phyloP scores from a whole-genome alignment of 2,797 vertebrate species.

The Malurus leucopterus region DNA sequence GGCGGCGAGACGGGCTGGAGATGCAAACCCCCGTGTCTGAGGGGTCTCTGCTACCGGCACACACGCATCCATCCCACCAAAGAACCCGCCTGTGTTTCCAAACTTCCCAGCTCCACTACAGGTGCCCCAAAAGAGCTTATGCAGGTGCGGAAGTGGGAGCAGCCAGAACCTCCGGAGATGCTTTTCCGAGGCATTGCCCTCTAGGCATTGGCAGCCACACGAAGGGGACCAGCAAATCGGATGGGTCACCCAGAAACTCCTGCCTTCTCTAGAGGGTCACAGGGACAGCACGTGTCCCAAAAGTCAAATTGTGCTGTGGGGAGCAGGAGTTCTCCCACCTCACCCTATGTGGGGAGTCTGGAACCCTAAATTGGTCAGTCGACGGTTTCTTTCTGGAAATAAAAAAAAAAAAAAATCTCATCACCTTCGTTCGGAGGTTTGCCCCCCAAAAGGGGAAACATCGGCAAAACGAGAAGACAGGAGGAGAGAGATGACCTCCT shows the following conservation, averaged over 20 bases:
- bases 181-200: not conserved
- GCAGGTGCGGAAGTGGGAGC: not conserved
- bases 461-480: not conserved
- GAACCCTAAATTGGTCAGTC: not conserved
- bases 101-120: not conserved
- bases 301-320: not conserved
- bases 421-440: not conserved
- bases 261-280: not conserved
- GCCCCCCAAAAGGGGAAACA: not conserved
- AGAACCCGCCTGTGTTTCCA: rapidly evolving
- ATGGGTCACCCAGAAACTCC: not conserved
- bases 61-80: not conserved
- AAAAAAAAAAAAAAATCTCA: not conserved
- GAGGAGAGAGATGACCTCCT: not conserved
- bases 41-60: not conserved
- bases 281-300: not conserved
- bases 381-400: not conserved
- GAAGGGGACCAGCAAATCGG: not conserved
- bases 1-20: not conserved
- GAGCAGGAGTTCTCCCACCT: not conserved
- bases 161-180: not conserved
- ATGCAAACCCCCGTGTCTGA: rapidly evolving
- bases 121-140: rapidly evolving
- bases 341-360: not conserved
- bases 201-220: not conserved